Percentiles rank a stretch among this genome's conserved stretches.
Conservation (phyloP, 1,140 invertebrate species). For the Ceratitis capitata region DNA sequence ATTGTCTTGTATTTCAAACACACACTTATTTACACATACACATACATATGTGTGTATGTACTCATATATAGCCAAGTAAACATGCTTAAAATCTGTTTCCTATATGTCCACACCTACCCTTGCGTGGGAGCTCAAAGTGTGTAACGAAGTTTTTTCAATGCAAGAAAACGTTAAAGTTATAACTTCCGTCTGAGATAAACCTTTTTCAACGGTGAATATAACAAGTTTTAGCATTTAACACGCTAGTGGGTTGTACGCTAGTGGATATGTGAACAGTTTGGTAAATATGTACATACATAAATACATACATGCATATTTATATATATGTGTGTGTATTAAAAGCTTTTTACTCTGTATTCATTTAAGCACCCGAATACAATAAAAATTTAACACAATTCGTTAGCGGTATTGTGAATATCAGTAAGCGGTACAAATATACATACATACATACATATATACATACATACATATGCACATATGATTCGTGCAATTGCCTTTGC, state of each 20-base stretch:
- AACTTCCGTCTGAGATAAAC: not conserved
- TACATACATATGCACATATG: too few species aligned
- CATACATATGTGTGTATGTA: not conserved
- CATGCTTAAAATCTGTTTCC: too few species aligned
- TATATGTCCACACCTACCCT: conserved; percentile 25
- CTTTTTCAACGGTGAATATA: not conserved
- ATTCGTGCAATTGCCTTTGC: not conserved
- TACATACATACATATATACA: too few species aligned
- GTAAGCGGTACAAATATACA: not conserved
- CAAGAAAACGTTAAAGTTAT: not conserved
- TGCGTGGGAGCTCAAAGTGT: conserved; percentile 10
- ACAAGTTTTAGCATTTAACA: not conserved
- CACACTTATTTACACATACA: not conserved
- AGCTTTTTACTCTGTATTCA: too few species aligned
- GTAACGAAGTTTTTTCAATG: not conserved
- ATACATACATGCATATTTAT: not conserved
- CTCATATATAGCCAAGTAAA: not conserved
- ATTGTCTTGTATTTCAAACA: too few species aligned
- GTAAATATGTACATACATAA: not conserved
- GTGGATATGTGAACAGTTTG: too few species aligned
- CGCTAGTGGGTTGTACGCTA: not conserved
- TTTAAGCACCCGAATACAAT: too few species aligned
- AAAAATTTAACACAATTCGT: too few species aligned
- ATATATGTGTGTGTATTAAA: not conserved
- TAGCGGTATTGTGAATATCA: not conserved